A percentile compares a stretch with the other conserved stretches of the same genome.
phyloP scores from a whole-genome alignment of 35 echinoderm and acorn worm species.

The Holothuria glaberrima region DNA sequence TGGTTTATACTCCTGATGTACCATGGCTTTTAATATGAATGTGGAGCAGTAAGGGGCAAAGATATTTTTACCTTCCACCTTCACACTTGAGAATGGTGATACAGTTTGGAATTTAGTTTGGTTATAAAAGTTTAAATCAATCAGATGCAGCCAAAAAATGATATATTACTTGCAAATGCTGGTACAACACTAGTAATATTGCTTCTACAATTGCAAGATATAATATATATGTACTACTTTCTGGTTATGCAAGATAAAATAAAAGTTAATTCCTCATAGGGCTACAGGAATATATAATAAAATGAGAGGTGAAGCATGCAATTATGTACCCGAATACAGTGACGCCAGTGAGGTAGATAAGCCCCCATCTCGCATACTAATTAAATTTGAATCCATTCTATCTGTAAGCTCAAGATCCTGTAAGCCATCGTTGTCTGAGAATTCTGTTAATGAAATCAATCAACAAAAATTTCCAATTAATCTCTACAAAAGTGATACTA shows the following conservation, averaged over 20 bases:
- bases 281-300: neutral
- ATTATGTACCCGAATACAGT: conserved; percentile 87
- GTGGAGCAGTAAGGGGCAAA: no score
- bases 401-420: conserved; percentile 85
- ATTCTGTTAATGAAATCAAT: conserved; percentile 43
- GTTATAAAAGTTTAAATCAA: neutral
- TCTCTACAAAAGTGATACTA: no score
- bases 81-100: no score
- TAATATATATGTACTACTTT: neutral
- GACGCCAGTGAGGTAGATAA: conserved; percentile 87
- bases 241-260: neutral
- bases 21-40: no score
- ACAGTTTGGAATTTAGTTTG: no score
- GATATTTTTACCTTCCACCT: no score
- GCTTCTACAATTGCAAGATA: neutral
- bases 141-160: neutral
- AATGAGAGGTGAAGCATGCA: neutral
- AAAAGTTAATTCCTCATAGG: no score
- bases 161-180: neutral
- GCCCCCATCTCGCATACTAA: conserved; percentile 64
- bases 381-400: conserved; percentile 63
- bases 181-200: neutral
- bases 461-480: neutral
- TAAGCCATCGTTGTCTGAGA: conserved; percentile 66
- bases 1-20: no score